Base-by-base conservation (phyloP, 2,113 vertebrate species). In the Ageneiosus marmoratus region DNA sequence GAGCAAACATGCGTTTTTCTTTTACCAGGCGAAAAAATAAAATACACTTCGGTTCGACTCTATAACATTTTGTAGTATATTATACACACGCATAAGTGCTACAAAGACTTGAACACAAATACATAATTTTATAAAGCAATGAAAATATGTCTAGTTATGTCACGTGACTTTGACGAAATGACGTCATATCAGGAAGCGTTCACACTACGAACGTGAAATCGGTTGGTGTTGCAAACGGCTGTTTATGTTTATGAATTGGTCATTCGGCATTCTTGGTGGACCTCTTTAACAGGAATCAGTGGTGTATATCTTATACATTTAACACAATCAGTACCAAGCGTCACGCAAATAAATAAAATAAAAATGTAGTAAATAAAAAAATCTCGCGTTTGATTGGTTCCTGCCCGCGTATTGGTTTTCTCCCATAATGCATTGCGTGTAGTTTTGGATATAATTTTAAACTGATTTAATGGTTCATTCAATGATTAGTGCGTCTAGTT, bases 351-450 rank as follows among this genome's bases (percentile, higher is more conserved):
- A n/a, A n/a, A n/a, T n/a, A n/a, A n/a, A n/a, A n/a, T n/a, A n/a
- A n/a, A n/a, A n/a, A n/a, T n/a, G n/a, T n/a, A n/a, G n/a, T n/a
- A n/a, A n/a, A n/a, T n/a, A n/a, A n/a, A n/a, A 72, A 1, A 1
- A 0, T 72, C 69, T 72, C 24, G 24, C 24, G 1, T 48, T 5
- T 44, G 37, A 44, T 70, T 48, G 41, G 22, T 9, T 27, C 8
- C 41, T 77, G 32, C 5, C 11, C 0, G 13, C 3, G 6, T 2
- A 7, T 44, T 60, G n/a, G 6, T 41, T 58, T 18, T 77, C 32
- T 27, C 76, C 76, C 76, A 78, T 4, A 78, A 78, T 78, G 76
- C 76, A 60, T 11, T 60, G 76, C 37, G 76, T 24, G 34, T 27
- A 27, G 3, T 58, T 76, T 0, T 58, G 41, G 37, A 70, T 1